These are phyloP conservation scores for Aquatica leii DNA, from an alignment of 2,888 invertebrate species.

Conservation along the genomic window DNA sequence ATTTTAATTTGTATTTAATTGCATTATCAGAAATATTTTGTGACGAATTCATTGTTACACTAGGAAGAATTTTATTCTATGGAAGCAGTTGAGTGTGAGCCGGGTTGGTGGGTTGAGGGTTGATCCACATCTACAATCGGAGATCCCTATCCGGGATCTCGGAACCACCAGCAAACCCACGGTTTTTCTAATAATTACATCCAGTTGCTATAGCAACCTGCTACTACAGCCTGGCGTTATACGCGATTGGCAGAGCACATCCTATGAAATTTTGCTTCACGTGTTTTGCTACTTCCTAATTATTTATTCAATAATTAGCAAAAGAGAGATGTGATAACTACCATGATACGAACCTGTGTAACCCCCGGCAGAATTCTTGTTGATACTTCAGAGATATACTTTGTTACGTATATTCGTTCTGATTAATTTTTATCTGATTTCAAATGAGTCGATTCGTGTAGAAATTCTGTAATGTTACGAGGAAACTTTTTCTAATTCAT, in stretches of 20 bases:
- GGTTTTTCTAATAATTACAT: conserved; percentile 63
- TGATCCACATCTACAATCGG: conserved; percentile 38
- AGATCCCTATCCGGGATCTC: conserved; percentile 37
- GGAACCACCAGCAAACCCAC: conserved; percentile 44
- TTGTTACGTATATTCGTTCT: background rate
- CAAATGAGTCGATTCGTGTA: too few species aligned
- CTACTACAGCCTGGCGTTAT: conserved; percentile 35
- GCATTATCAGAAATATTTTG: background rate
- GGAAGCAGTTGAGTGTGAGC: conserved; percentile 27
- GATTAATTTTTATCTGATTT: too few species aligned
- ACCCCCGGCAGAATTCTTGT: background rate
- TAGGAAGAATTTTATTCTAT: conserved; percentile 23
- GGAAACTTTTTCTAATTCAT: too few species aligned
- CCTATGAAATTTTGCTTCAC: conserved; percentile 34
- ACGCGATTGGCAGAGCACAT: conserved; percentile 32
- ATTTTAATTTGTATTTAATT: background rate
- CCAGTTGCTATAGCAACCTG: conserved; percentile 60
- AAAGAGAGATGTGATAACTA: conserved; percentile 15
- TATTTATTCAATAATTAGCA: conserved; percentile 31
- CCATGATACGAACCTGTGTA: background rate
- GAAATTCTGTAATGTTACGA: too few species aligned
- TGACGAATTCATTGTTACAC: background rate
- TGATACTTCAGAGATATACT: background rate
- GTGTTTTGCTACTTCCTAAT: conserved; percentile 31
- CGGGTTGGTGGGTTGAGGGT: conserved; percentile 29